phyloP scores from a whole-genome alignment of 2,888 invertebrate species.

The Gastrophysa polygoni region DNA sequence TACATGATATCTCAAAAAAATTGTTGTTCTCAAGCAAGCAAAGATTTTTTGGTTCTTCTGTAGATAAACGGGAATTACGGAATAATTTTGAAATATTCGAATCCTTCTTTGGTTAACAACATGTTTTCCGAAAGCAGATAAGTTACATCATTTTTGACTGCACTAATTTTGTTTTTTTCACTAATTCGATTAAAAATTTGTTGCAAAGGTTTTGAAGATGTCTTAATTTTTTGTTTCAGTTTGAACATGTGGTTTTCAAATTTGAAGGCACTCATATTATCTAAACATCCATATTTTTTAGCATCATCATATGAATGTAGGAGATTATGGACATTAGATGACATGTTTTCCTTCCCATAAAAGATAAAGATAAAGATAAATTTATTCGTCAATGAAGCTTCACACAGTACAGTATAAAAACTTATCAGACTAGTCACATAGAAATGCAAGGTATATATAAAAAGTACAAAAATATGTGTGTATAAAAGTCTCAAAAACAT shows the following conservation, averaged over 20 bases:
- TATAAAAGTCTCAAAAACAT: no score
- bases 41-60: no score
- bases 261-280: constrained; percentile 15
- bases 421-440: no score
- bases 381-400: neutral
- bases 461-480: no score
- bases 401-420: no score
- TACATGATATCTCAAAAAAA: no score
- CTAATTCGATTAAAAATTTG: constrained; percentile 16
- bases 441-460: no score
- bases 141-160: neutral
- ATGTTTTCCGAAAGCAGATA: neutral
- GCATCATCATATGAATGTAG: constrained; percentile 10
- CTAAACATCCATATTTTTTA: constrained; percentile 10
- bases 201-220: constrained; percentile 14
- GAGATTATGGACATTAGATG: constrained; percentile 17
- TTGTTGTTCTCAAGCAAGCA: no score
- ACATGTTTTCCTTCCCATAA: constrained; percentile 13
- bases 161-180: constrained; percentile 6
- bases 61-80: neutral
- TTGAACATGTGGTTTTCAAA: constrained; percentile 14
- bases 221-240: constrained; percentile 14
- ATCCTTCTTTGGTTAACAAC: neutral
- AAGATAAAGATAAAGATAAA: neutral
- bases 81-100: neutral